Conservation (phyloP, 2,113 vertebrate species). For the Tetraodon nigroviridis region DNA sequence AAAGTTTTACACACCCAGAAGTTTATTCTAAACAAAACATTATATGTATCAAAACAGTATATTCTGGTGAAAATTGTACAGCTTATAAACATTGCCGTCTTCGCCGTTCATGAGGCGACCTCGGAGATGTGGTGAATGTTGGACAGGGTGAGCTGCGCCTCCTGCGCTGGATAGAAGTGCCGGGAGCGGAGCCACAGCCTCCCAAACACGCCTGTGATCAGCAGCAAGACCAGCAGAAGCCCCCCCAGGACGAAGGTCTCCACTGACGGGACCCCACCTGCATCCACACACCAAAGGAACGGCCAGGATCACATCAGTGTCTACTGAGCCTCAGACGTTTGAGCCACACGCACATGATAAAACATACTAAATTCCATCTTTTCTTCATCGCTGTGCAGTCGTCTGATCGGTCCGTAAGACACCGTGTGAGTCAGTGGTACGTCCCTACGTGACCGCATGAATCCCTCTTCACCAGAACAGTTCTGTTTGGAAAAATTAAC, state of each 20-base stretch:
- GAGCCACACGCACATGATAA: too few relatives aligned
- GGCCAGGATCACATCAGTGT: background rate
- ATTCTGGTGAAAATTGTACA: background rate
- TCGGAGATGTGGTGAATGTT: constrained; percentile 77
- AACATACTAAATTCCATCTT: constrained; percentile 56
- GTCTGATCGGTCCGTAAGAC: constrained; percentile 71
- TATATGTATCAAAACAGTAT: background rate
- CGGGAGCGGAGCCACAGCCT: constrained; percentile 73
- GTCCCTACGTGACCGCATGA: constrained; percentile 64
- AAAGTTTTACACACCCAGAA: constrained; percentile 18
- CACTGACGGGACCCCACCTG: constrained; percentile 50
- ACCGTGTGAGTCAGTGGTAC: constrained; percentile 60
- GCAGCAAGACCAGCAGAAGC: constrained; percentile 67
- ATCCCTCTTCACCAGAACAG: constrained; percentile 62
- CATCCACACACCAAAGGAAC: constrained; percentile 37
- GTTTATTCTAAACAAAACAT: background rate
- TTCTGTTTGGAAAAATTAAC: constrained; percentile 59
- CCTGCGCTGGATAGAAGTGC: constrained; percentile 66
- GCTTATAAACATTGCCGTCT: constrained; percentile 24
- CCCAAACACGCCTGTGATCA: constrained; percentile 69
- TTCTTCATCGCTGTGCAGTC: constrained; percentile 40
- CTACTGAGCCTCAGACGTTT: too few relatives aligned
- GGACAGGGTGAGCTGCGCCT: constrained; percentile 73
- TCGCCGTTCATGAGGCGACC: constrained; percentile 67
- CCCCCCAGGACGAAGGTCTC: constrained; percentile 71